phyloP scores from a whole-genome alignment of 2,797 vertebrate species.

The Rhinichthys osculus region DNA sequence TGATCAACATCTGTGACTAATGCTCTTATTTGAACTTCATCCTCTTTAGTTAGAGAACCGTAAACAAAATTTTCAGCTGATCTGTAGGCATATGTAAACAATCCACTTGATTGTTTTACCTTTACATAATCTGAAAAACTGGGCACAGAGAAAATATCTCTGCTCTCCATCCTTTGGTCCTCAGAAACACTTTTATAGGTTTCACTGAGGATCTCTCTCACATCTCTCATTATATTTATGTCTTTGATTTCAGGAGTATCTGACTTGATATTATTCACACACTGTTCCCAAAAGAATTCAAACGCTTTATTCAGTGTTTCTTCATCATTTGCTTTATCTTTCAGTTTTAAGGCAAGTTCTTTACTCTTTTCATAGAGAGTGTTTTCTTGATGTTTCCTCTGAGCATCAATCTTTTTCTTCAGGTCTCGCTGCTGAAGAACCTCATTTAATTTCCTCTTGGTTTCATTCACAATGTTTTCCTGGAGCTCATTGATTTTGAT shows the following conservation, averaged over 20 bases:
- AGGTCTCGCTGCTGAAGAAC: too few species aligned
- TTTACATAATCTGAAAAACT: conserved; percentile 17
- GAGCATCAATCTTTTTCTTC: too few species aligned
- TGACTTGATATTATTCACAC: neutral
- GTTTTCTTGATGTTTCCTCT: too few species aligned
- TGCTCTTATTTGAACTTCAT: neutral
- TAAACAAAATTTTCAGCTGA: rapidly evolving
- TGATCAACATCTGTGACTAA: neutral
- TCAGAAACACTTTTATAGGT: neutral
- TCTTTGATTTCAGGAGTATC: neutral
- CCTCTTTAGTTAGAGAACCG: neutral
- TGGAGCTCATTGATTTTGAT: too few species aligned
- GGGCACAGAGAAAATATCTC: neutral
- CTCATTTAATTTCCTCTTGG: too few species aligned
- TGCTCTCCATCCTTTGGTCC: neutral
- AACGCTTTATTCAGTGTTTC: too few species aligned
- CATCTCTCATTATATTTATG: conserved; percentile 17
- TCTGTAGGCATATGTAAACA: rapidly evolving
- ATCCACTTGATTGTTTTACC: neutral
- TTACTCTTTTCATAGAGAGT: too few species aligned
- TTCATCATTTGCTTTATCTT: too few species aligned
- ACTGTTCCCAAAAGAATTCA: neutral
- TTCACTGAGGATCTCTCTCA: conserved; percentile 16
- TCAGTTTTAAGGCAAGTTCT: too few species aligned
- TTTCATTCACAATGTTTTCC: too few species aligned